Percentiles rank a stretch among this genome's conserved stretches.
phyloP scores from a whole-genome alignment of 2,888 invertebrate species.

The Hyposoter didymator region DNA sequence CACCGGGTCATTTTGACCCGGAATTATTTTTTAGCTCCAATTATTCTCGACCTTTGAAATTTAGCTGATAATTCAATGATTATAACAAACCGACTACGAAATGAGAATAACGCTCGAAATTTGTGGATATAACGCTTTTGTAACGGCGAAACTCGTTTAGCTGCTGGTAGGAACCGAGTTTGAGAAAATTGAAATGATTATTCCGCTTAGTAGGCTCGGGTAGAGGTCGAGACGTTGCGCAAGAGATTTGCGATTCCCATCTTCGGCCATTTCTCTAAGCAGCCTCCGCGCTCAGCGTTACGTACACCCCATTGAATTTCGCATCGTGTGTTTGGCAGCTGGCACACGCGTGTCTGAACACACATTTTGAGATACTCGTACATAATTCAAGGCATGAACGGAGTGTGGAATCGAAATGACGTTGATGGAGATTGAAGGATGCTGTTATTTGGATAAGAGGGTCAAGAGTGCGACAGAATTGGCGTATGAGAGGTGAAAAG shows the following conservation, averaged over 20 bases:
- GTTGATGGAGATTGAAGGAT: constrained; percentile 25
- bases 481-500: not conserved
- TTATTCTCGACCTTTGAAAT: not conserved
- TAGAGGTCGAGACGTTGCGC: not conserved
- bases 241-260: constrained; percentile 23
- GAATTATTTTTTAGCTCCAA: not conserved
- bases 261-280: not conserved
- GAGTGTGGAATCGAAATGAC: constrained; percentile 18
- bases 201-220: not conserved
- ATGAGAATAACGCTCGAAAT: no score
- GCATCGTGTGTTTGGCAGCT: constrained; percentile 54
- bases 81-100: no score
- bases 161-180: not conserved
- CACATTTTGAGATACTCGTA: constrained; percentile 54
- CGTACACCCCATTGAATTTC: constrained; percentile 30
- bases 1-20: not conserved
- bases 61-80: not conserved
- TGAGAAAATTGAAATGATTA: not conserved
- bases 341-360: constrained; percentile 36
- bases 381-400: constrained; percentile 53
- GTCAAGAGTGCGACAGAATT: constrained; percentile 32
- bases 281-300: not conserved
- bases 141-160: no score
- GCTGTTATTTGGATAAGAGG: constrained; percentile 44
- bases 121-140: no score